Base-by-base conservation (phyloP, 1,140 invertebrate genomes). In the Bilobella aurantiaca region DNA sequence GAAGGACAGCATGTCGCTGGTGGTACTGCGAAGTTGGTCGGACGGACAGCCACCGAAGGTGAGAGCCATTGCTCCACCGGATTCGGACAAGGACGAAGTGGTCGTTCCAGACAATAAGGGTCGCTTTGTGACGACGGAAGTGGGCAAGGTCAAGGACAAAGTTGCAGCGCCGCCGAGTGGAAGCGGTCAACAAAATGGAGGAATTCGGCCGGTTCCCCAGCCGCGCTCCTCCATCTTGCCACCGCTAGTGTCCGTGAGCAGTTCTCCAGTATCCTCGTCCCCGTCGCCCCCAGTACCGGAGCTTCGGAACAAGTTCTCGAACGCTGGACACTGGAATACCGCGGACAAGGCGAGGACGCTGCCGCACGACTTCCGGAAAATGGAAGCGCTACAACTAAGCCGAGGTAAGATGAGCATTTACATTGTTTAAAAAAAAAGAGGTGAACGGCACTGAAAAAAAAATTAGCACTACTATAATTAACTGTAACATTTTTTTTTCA, bases 21-120 rank as follows among this genome's bases (percentile, higher is more conserved):
- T 69, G 14, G 67, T 69, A 21, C 67, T 69, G 8, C 63, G 67
- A 23, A 69, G 68, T 69, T 69, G 68, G 68, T 63, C 60, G 1
- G 68, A 69, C 29, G 64, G 64, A 46, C 61, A 65, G 29, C 64
- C 64, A 34, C 68, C 68, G 29, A 64, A 64, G 58, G 37, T 69
- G 1, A 3, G 63, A 21, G 68, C 53, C 5, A 69, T 69, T 31
- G 62, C 64, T 28, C 62, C 62, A 1, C 49, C 60, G 25, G 68
- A 69, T 31, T 42, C 61, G 16, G 63, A 69, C 37, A 62, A 69
- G 16, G 42, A 65, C 18, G 34, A 62, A 18, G 60, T 65, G 3
- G 61, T 69, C 34, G 66, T 67, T 2, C 69, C 69, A 28, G 69
- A 70, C 53, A 62, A 65, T 34, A 30, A 64, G 5, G 69, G 69